Percentiles rank a stretch among this genome's conserved stretches.
These are phyloP conservation scores for Anthopleura xanthogrammica DNA, from an alignment of 92 coral and sea anemone species.

Conservation along the genomic window DNA sequence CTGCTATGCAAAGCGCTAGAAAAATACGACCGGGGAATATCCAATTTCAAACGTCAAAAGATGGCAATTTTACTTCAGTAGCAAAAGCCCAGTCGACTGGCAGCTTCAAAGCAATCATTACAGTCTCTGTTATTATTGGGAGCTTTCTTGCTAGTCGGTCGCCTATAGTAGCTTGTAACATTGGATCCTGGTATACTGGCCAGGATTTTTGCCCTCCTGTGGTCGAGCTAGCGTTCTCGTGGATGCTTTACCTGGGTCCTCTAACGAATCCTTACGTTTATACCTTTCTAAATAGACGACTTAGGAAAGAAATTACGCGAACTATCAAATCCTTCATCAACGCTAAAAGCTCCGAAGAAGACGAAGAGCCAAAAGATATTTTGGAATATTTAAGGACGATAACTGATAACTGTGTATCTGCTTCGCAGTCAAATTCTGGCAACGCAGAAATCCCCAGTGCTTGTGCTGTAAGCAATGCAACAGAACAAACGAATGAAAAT, in stretches of 20 bases:
- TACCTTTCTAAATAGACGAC: conserved; percentile 66
- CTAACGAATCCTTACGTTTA: conserved; percentile 60
- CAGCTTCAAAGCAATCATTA: conserved; percentile 51
- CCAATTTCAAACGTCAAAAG: conserved; percentile 56
- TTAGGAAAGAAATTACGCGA: conserved; percentile 63
- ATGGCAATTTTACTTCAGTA: conserved; percentile 75
- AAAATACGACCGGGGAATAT: conserved; percentile 83
- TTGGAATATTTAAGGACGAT: conserved; percentile 71
- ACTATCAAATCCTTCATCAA: conserved; percentile 14
- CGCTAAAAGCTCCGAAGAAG: conserved; percentile 35
- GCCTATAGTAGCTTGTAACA: conserved; percentile 52
- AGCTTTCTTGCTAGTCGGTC: conserved; percentile 66
- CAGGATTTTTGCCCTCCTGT: conserved; percentile 49
- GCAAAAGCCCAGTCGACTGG: conserved; percentile 39
- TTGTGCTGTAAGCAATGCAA: background rate
- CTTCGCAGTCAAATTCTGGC: background rate
- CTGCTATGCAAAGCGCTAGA: conserved; percentile 73
- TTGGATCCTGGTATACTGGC: conserved; percentile 46
- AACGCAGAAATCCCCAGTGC: background rate
- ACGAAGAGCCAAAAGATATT: conserved; percentile 83
- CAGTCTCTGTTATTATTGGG: conserved; percentile 60
- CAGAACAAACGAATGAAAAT: background rate
- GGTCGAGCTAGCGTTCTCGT: conserved; percentile 44
- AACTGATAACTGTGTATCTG: conserved; percentile 43
- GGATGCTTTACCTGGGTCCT: conserved; percentile 51